These are phyloP conservation scores for Cryptoblepharus egeriae DNA, from an alignment of 2,797 vertebrate genomes.

Conservation along the genomic window DNA sequence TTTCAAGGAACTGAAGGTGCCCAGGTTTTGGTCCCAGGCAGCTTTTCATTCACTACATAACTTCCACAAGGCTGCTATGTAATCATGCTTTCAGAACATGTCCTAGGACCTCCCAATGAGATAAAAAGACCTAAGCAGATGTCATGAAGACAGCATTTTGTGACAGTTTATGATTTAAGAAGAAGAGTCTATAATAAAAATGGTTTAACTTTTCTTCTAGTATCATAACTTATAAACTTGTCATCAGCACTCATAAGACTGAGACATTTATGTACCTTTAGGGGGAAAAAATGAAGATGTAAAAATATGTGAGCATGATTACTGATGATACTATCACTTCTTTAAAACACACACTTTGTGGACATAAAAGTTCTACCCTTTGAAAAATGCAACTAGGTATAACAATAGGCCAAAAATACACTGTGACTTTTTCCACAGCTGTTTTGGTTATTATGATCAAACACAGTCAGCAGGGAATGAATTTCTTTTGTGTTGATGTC, in stretches of 20 bases:
- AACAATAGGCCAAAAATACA: not conserved
- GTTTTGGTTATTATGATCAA: slow-evolving; percentile 26
- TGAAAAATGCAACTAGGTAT: not conserved
- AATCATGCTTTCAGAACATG: no score
- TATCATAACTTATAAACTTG: not conserved
- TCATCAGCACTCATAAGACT: not conserved
- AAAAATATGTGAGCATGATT: not conserved
- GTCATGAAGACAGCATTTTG: no score
- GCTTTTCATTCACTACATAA: no score
- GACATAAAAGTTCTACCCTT: not conserved
- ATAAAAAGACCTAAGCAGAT: no score
- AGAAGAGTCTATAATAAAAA: no score
- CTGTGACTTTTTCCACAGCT: slow-evolving; percentile 1
- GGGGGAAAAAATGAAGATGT: not conserved
- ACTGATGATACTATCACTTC: not conserved
- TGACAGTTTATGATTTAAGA: no score
- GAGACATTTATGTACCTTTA: not conserved
- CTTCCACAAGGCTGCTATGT: no score
- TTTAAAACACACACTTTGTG: not conserved
- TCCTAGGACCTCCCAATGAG: no score
- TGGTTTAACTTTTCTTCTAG: not conserved
- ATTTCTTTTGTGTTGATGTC: slow-evolving; percentile 32
- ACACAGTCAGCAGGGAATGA: slow-evolving; percentile 23
- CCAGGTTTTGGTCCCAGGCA: no score
- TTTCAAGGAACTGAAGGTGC: no score